A percentile compares a stretch with the other conserved stretches of the same genome.
These are phyloP conservation scores for Saimiri boliviensis DNA, from an alignment of 2,113 vertebrate genomes.

Conservation along the genomic window DNA sequence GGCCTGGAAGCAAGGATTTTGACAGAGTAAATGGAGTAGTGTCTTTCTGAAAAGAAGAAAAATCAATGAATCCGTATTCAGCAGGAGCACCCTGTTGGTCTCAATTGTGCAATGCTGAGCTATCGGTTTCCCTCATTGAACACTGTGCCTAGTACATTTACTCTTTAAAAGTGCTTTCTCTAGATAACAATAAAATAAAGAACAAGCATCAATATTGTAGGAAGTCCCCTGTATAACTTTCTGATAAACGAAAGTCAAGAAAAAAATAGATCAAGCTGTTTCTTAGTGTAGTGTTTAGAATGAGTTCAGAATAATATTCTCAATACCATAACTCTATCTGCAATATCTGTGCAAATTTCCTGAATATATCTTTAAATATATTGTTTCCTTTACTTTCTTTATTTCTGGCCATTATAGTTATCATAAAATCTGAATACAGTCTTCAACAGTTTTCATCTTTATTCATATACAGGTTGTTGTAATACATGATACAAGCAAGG, in stretches of 20 bases:
- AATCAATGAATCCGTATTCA: slow-evolving; percentile 13
- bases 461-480: neutral
- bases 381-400: neutral
- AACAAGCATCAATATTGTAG: neutral
- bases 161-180: slow-evolving; percentile 8
- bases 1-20: neutral
- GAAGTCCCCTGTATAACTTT: neutral
- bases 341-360: neutral
- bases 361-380: neutral
- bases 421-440: neutral
- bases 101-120: neutral
- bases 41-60: neutral
- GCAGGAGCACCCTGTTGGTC: neutral
- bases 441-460: neutral
- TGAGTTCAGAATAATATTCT: neutral
- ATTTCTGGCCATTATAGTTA: neutral
- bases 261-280: neutral
- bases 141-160: neutral
- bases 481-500: neutral
- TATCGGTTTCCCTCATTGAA: neutral
- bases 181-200: slow-evolving; percentile 36
- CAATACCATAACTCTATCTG: neutral
- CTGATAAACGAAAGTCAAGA: neutral
- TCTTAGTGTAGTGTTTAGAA: neutral
- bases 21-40: neutral